Evolutionary conservation across 2,888 invertebrate genomes (phyloP).

Genomic region (Cephus spinipes): DNA sequence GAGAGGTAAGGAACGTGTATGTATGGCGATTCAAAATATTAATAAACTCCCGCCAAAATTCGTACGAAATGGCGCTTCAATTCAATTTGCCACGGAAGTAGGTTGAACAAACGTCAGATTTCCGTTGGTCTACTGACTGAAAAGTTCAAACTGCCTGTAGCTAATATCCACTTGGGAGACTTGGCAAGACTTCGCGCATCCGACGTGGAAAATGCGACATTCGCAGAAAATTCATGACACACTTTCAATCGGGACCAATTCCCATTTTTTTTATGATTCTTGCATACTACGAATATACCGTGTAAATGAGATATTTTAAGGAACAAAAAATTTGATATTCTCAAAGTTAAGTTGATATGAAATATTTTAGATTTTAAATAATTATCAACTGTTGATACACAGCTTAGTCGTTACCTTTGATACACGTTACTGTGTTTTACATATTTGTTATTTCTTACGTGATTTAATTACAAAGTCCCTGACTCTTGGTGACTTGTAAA

Average conservation of each 20-base stretch:
- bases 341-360: neutral
- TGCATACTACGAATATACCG: neutral
- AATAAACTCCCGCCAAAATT: neutral
- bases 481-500: neutral
- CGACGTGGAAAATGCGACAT: neutral
- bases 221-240: neutral
- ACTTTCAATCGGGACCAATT: neutral
- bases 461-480: neutral
- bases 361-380: neutral
- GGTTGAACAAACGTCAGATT: neutral
- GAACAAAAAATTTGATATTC: neutral
- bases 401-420: neutral
- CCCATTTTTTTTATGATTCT: neutral
- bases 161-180: neutral
- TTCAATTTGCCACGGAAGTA: neutral
- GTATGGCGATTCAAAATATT: neutral
- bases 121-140: neutral
- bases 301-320: neutral
- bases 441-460: neutral
- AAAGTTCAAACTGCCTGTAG: neutral
- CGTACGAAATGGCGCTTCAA: neutral
- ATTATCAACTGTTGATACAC: neutral
- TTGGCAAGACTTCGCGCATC: constrained; percentile 1
- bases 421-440: neutral
- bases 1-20: neutral